Evolutionary conservation across 2,797 vertebrate species (phyloP).

Genomic region (Ambastaia sidthimunki): DNA sequence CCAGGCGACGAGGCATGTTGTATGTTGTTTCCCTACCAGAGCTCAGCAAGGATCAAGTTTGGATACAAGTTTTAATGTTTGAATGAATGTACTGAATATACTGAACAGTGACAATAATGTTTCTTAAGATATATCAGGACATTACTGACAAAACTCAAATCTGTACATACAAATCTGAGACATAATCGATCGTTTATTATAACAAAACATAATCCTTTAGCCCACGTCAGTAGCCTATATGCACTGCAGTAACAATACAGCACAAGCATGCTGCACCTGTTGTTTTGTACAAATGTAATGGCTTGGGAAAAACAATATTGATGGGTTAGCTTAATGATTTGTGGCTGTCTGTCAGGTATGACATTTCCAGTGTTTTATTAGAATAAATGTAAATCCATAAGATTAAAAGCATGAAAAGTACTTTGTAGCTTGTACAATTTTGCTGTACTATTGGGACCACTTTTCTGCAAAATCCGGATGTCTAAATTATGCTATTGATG

Average conservation of each 20-base stretch:
- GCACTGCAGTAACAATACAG: not conserved
- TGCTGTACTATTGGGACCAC: not conserved
- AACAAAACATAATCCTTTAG: not conserved
- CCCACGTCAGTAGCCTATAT: not conserved
- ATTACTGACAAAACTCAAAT: not conserved
- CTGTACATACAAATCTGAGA: not conserved
- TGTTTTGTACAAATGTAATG: constrained; percentile 8
- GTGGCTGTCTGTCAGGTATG: too few species aligned
- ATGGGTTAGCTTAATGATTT: too few species aligned
- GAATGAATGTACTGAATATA: not conserved
- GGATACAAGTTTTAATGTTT: not conserved
- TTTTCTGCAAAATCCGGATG: not conserved
- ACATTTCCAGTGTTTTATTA: not conserved
- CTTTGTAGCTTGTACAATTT: not conserved
- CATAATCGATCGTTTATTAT: not conserved
- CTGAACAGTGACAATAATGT: not conserved
- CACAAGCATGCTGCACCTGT: constrained; percentile 11
- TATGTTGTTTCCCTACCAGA: constrained; percentile 16
- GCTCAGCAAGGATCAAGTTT: not conserved
- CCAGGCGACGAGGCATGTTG: constrained; percentile 40
- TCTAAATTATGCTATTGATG: not conserved
- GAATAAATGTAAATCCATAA: not conserved
- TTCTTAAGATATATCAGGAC: not conserved
- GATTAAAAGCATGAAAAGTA: not conserved
- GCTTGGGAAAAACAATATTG: not conserved